Base-by-base conservation (phyloP, 2,888 invertebrate species). In the Leptinotarsa haldemani region DNA sequence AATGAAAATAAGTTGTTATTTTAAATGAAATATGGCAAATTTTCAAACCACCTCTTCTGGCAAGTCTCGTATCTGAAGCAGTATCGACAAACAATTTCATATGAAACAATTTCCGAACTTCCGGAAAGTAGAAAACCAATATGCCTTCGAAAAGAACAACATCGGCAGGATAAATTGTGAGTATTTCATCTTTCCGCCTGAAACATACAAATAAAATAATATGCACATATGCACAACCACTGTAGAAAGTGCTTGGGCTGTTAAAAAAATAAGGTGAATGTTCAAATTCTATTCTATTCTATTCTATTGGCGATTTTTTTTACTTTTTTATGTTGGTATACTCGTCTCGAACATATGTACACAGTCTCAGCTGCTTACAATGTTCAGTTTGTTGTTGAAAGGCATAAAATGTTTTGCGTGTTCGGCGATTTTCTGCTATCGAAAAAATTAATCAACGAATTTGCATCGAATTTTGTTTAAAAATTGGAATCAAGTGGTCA, bases 41-140 rank as follows among this genome's bases (percentile, higher is more conserved):
- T 68, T 13, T n/a, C 13, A 46, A 56, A 61, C 85, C 87, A 98
- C 98, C 98, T 92, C 99, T 91, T 82, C 99, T 91, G 0, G 98
- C 97, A 25, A 99, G 90, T 84, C 99, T 91, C 1, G 98, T 99
- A 87, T 99, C 99, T 0, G 99, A 98, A 89, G 99, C 99, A 0
- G 98, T 98, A 86, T 99, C 99, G 4, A 99, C 99, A 89, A 99
- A 99, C 53, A 99, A 90, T 88, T 99, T 99, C 97, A 99, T 98
- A 88, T 99, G 97, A 89, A 99, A 99, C 74, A 98, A 89, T 75
- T 98, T 95, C 69, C 98, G 90, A 77, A 99, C 94, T 86, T 96
- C 95, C 0, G 96, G 95, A 88, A 97, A 97, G 89, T 99, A 99
- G 89, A 99, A 99, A 52, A 97, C 97, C 73, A 99, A 91, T 86